Conservation (phyloP, 2,888 invertebrate species). For the Hylaea fasciaria region DNA sequence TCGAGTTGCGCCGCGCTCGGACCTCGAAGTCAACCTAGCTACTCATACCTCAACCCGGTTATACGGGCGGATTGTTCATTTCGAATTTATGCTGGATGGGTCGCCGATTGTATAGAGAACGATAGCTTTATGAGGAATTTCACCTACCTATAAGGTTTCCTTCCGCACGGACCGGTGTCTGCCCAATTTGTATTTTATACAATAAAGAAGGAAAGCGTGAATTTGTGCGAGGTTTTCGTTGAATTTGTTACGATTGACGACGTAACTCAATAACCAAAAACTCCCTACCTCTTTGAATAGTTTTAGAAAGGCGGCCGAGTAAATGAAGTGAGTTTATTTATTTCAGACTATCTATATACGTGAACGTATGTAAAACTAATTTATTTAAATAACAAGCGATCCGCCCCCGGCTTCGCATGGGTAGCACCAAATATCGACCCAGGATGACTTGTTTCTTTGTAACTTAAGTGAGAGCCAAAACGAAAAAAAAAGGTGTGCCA, state of each 20-base stretch:
- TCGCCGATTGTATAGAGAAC: conserved; percentile 23
- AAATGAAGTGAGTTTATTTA: too few species aligned
- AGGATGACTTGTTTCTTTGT: too few species aligned
- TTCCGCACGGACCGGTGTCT: conserved; percentile 11
- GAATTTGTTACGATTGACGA: conserved; percentile 1
- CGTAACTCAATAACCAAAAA: background rate
- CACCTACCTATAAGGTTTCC: conserved; percentile 15
- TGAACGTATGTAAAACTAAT: too few species aligned
- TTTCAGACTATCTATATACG: too few species aligned
- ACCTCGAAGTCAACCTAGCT: conserved; percentile 19
- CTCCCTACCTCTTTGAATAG: too few species aligned
- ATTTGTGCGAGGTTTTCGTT: conserved; percentile 3
- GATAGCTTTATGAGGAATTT: conserved; percentile 25
- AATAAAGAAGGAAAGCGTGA: background rate
- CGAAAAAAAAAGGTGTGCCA: too few species aligned
- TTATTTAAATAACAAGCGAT: too few species aligned
- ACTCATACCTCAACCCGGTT: conserved; percentile 37
- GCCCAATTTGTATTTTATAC: conserved; percentile 13
- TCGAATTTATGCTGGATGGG: conserved; percentile 32
- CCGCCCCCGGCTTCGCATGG: too few species aligned
- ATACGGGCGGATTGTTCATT: conserved; percentile 44
- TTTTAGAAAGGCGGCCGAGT: too few species aligned
- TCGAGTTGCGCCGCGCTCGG: conserved; percentile 48
- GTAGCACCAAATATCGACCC: too few species aligned
- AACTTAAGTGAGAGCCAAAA: too few species aligned